Percentiles rank a stretch among this genome's conserved stretches.
Conservation (phyloP, 2,113 vertebrate species). For the Donacobius atricapilla region DNA sequence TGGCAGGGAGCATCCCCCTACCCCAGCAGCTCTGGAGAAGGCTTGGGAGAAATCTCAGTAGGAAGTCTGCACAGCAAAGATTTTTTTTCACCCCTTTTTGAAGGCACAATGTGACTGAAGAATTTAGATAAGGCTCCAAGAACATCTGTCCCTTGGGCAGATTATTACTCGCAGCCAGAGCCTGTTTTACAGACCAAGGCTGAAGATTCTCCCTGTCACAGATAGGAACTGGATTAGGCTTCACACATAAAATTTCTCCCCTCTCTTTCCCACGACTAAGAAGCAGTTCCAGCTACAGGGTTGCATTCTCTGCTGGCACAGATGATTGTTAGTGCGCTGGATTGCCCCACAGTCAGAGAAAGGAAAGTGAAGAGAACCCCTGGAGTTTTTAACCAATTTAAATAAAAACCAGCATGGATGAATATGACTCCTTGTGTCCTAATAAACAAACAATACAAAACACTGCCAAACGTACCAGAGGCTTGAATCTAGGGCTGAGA, state of each 20-base stretch:
- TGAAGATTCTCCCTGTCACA: neutral
- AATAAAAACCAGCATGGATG: neutral
- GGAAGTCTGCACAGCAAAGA: neutral
- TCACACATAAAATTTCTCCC: neutral
- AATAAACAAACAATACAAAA: neutral
- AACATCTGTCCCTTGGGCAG: neutral
- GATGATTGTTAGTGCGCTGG: neutral
- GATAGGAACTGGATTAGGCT: neutral
- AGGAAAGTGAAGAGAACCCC: neutral
- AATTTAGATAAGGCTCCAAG: conserved; percentile 14
- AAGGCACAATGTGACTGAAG: neutral
- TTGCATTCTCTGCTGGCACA: neutral
- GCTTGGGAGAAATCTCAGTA: conserved; percentile 2
- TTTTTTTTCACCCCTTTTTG: conserved; percentile 11
- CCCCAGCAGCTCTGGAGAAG: neutral
- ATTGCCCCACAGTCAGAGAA: neutral
- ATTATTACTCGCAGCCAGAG: neutral
- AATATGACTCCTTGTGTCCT: neutral
- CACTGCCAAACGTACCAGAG: neutral
- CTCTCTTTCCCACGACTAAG: neutral
- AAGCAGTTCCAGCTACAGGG: neutral
- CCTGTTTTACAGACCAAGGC: neutral
- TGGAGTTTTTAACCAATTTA: neutral
- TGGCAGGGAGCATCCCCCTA: neutral
- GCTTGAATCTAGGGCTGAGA: neutral